Conservation (phyloP, 2,797 vertebrate species). For the Coilia nasus region DNA sequence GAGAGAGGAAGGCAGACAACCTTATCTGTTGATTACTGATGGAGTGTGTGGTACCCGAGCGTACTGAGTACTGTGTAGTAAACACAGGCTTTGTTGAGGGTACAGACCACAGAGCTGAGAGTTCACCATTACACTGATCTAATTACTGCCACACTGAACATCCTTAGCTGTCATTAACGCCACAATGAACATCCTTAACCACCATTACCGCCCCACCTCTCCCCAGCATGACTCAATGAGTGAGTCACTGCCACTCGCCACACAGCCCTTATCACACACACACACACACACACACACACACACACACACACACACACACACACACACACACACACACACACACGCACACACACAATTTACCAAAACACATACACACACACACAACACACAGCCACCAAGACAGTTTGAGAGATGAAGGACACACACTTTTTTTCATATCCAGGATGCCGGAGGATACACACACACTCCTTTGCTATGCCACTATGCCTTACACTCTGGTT, state of each 20-base stretch:
- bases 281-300: no score
- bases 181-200: neutral
- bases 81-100: neutral
- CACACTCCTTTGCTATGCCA: neutral
- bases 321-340: no score
- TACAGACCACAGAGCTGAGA: neutral
- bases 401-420: no score
- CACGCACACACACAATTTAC: neutral
- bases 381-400: neutral
- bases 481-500: no score
- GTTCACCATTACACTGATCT: slow-evolving; percentile 6
- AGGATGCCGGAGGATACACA: neutral
- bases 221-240: slow-evolving; percentile 8
- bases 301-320: no score
- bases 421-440: no score
- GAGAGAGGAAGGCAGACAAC: no score
- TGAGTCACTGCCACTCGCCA: neutral
- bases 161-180: neutral
- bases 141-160: neutral
- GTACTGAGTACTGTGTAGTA: neutral
- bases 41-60: neutral
- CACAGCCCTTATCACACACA: no score
- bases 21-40: neutral
- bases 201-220: neutral
- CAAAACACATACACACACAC: neutral